A percentile compares a stretch with the other conserved stretches of the same genome.
Conservation (phyloP, 2,797 vertebrate genomes). For the Telmatherina bonti region DNA sequence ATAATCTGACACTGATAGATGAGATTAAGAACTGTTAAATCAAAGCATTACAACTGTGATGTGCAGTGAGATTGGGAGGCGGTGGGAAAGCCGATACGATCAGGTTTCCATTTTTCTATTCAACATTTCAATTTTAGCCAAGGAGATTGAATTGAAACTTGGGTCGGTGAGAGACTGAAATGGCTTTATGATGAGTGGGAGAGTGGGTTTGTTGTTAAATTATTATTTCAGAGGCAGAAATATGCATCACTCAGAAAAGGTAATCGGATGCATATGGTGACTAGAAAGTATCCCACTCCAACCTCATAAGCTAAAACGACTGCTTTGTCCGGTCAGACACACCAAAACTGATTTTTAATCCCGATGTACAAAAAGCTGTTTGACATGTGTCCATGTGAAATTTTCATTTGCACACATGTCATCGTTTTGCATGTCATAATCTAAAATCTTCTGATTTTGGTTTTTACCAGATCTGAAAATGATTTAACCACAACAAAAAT, state of each 20-base stretch:
- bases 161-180: neutral
- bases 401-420: neutral
- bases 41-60: slow-evolving; percentile 23
- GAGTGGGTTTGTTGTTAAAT: neutral
- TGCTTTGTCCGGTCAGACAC: neutral
- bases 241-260: neutral
- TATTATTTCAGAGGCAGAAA: neutral
- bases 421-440: neutral
- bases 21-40: slow-evolving; percentile 32
- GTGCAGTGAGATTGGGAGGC: slow-evolving; percentile 23
- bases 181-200: neutral
- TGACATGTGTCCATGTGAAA: neutral
- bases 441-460: neutral
- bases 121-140: slow-evolving; percentile 6
- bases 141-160: slow-evolving; percentile 3
- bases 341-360: neutral
- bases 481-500: neutral
- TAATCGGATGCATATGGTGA: neutral
- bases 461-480: neutral
- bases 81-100: slow-evolving; percentile 19
- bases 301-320: neutral
- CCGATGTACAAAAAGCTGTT: neutral
- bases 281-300: neutral
- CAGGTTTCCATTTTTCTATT: slow-evolving; percentile 19
- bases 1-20: slow-evolving; percentile 42